phyloP scores from a whole-genome alignment of 2,888 invertebrate genomes.

The Caenorhabditis panamensis region DNA sequence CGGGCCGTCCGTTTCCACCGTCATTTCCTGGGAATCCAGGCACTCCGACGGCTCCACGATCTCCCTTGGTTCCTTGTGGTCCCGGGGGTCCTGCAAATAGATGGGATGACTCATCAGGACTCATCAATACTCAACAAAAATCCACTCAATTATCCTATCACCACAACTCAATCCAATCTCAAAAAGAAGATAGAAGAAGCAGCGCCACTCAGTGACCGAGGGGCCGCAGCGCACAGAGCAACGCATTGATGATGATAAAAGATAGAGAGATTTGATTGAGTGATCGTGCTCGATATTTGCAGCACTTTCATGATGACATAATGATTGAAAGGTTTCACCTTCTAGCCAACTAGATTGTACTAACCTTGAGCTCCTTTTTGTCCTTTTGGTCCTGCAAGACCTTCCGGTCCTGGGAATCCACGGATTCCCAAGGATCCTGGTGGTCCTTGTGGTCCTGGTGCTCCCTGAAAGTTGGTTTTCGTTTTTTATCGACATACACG shows the following conservation, averaged over 20 bases:
- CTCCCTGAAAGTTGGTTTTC: slow-evolving; percentile 88
- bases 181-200: too few relatives aligned
- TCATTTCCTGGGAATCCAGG: slow-evolving; percentile 79
- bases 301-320: slow-evolving; percentile 17
- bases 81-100: slow-evolving; percentile 86
- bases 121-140: neutral
- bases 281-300: slow-evolving; percentile 29
- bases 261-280: slow-evolving; percentile 57
- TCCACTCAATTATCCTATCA: slow-evolving; percentile 48
- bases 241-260: slow-evolving; percentile 40
- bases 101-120: slow-evolving; percentile 12
- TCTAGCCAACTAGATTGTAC: slow-evolving; percentile 13
- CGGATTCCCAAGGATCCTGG: slow-evolving; percentile 83
- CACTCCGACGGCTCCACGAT: slow-evolving; percentile 79
- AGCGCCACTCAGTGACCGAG: slow-evolving; percentile 41
- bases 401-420: slow-evolving; percentile 88
- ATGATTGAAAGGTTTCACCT: slow-evolving; percentile 42
- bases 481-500: slow-evolving; percentile 85
- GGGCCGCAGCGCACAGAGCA: neutral
- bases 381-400: slow-evolving; percentile 91
- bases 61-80: slow-evolving; percentile 81
- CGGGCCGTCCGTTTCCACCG: slow-evolving; percentile 81
- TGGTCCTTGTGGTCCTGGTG: slow-evolving; percentile 79
- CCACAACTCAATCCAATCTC: neutral
- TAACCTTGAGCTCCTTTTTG: slow-evolving; percentile 88